Base-by-base conservation (phyloP, 2,888 invertebrate species). In the Ethmia dodecea region DNA sequence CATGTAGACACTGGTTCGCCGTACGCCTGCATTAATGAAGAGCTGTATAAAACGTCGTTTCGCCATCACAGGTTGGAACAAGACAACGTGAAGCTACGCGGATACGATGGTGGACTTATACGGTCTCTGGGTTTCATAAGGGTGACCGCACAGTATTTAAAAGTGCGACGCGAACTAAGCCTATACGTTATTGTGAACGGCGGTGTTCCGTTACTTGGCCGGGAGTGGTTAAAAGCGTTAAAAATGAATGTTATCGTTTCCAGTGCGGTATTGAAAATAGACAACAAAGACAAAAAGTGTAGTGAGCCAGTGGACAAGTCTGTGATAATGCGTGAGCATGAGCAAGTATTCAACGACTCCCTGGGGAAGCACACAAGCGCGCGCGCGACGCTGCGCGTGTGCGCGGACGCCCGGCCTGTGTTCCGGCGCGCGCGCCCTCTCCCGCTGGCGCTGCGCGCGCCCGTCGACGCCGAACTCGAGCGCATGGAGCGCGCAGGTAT, bases 371-470 rank as follows among this genome's bases (percentile, higher is more conserved):
- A n/a, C n/a, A n/a, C n/a, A n/a, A n/a, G n/a, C n/a, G n/a, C n/a
- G n/a, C n/a, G n/a, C n/a, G n/a, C n/a, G n/a, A n/a, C n/a, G n/a
- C n/a, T n/a, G n/a, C n/a, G n/a, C n/a, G n/a, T n/a, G n/a, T n/a
- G n/a, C n/a, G n/a, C n/a, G n/a, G n/a, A n/a, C n/a, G n/a, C n/a
- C n/a, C n/a, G n/a, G n/a, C 28, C 24, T n/a, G 32, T 32, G 28
- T 37, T 16, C 24, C 14, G 15, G 13, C 33, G 37, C 30, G 33
- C 37, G 29, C 34, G 34, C 12, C 28, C 34, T n/a, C 28, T 34
- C 22, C 28, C 34, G 15, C 15, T 14, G 14, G 28, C 29, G 30
- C 31, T 35, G 25, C 35, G 30, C 16, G 8, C 12, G 18, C 32
- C 13, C 13, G 37, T 37, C 9, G 37, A 37, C 22, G 24, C 24